phyloP scores from a whole-genome alignment of 2,888 invertebrate genomes.

The Branchinecta sandiegonensis region DNA sequence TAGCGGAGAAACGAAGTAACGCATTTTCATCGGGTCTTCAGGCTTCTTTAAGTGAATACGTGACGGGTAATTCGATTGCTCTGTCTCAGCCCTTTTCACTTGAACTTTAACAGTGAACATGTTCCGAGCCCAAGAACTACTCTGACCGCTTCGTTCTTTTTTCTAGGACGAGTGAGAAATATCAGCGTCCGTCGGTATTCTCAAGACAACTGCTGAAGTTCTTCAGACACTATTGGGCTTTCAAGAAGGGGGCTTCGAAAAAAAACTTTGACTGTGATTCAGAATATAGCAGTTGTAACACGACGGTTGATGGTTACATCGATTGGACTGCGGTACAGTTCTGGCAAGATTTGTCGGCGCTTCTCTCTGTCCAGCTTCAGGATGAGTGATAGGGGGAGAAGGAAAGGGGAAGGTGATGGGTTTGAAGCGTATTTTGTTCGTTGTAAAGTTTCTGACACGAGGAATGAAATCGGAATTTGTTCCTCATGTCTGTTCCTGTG shows the following conservation, averaged over 20 bases:
- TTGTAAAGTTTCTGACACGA: no score
- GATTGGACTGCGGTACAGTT: conserved; percentile 19
- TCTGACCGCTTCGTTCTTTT: background rate
- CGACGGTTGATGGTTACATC: conserved; percentile 18
- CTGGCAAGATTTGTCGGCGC: conserved; percentile 20
- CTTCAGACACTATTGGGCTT: conserved; percentile 22
- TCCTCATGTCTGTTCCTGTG: no score
- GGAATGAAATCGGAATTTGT: no score
- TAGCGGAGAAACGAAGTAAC: no score
- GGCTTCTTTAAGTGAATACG: no score
- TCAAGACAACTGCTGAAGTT: conserved; percentile 17
- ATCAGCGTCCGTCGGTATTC: background rate
- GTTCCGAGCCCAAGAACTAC: no score
- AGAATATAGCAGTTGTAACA: conserved; percentile 17
- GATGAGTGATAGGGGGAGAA: conserved; percentile 17
- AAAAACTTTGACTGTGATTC: conserved; percentile 16
- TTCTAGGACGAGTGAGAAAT: conserved; percentile 6
- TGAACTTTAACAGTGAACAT: no score
- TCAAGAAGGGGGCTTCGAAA: conserved; percentile 19
- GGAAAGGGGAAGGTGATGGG: no score
- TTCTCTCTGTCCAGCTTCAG: conserved; percentile 20
- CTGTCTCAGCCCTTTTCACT: no score
- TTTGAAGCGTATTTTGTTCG: no score
- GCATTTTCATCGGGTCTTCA: no score
- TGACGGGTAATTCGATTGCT: no score